These are phyloP conservation scores for Hystrix cristata DNA, from an alignment of 2,113 vertebrate species.

Conservation along the genomic window DNA sequence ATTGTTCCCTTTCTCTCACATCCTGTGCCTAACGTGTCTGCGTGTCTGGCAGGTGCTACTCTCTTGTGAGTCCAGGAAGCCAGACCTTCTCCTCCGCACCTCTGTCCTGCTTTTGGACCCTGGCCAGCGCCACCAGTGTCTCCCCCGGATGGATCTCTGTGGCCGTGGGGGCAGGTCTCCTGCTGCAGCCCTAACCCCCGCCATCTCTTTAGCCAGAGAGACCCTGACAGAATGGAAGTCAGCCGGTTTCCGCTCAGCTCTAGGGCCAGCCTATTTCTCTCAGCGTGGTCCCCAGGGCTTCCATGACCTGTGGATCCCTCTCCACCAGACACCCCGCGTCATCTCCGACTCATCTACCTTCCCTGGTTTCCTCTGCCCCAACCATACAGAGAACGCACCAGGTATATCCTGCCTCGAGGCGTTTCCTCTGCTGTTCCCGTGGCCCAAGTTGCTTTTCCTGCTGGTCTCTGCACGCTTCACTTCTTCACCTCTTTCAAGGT, in stretches of 20 bases:
- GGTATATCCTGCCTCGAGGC: accelerated
- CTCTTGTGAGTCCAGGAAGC: not conserved
- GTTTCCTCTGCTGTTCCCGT: not conserved
- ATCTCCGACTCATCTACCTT: accelerated
- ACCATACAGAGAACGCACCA: accelerated
- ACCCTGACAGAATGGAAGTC: not conserved
- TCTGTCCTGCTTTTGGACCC: not conserved
- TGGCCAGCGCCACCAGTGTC: too few species aligned
- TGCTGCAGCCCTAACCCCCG: not conserved
- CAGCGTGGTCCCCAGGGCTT: not conserved
- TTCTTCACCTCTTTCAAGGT: not conserved
- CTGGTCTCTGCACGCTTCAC: not conserved
- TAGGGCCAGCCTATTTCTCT: not conserved
- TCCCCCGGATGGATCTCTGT: accelerated
- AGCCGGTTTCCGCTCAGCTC: not conserved
- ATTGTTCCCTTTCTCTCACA: not conserved
- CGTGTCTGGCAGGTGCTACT: not conserved
- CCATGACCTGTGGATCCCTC: not conserved
- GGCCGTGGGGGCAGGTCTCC: not conserved
- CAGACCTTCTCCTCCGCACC: not conserved
- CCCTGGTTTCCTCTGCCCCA: not conserved
- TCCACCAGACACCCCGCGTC: not conserved
- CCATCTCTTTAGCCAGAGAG: not conserved
- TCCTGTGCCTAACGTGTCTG: not conserved
- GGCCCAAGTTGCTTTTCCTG: not conserved